These are phyloP conservation scores for Euura lappo DNA, from an alignment of 1,140 invertebrate genomes.

Conservation along the genomic window DNA sequence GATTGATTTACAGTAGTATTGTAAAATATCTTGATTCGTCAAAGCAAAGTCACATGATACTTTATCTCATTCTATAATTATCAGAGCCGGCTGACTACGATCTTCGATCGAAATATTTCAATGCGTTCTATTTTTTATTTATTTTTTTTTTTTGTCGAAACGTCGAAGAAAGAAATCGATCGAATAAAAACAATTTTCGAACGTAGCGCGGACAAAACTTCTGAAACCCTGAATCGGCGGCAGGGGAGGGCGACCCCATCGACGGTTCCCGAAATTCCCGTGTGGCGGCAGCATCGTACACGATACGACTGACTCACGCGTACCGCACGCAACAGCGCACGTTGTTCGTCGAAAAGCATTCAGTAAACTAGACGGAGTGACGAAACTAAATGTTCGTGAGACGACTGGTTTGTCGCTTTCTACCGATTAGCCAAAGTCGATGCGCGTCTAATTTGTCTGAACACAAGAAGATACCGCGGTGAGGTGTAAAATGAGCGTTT, in stretches of 20 bases:
- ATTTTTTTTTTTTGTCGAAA: too few relatives aligned
- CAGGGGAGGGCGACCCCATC: constrained; percentile 42
- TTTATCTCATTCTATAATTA: too few relatives aligned
- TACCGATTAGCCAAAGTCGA: too few relatives aligned
- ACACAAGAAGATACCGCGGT: neutral
- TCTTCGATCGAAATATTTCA: too few relatives aligned
- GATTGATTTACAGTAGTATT: constrained; percentile 1
- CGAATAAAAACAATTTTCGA: too few relatives aligned
- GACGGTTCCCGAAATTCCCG: constrained; percentile 53
- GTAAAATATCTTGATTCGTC: neutral
- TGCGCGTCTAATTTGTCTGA: too few relatives aligned
- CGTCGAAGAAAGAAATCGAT: too few relatives aligned
- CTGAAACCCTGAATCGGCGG: constrained; percentile 22
- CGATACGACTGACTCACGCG: neutral
- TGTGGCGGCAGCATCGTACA: constrained; percentile 52
- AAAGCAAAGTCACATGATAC: neutral
- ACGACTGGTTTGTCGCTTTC: too few relatives aligned
- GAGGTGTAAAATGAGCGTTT: neutral
- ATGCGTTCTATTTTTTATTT: too few relatives aligned
- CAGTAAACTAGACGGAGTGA: too few relatives aligned
- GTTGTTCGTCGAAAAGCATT: neutral
- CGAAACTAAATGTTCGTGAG: too few relatives aligned
- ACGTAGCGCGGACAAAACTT: constrained; percentile 23
- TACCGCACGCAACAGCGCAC: neutral
- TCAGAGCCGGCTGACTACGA: too few relatives aligned